Evolutionary conservation across 2,888 invertebrate species (phyloP), one percentile per base, ranked within the genome.

Genomic region (Stenchaetothrips biformis): DNA sequence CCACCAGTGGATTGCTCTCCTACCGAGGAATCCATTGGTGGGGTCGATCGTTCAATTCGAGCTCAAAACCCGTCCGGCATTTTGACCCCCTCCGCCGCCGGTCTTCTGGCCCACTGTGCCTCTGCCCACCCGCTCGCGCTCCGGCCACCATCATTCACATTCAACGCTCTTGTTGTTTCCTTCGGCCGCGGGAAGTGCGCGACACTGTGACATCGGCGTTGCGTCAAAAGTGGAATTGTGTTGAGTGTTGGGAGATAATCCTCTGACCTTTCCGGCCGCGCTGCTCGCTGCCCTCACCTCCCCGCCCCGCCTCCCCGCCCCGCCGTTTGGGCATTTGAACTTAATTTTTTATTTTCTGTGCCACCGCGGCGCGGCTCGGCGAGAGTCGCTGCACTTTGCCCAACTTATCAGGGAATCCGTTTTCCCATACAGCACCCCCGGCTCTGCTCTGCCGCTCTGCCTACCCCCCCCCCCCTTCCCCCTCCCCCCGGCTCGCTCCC

Each of bases 321-420:
- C 21, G 11, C 8, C 67, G 67, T 74, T 74, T 74, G 25, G 67
- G 21, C 67, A 21, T 21, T 74, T 74, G 9, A 25, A 74, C 67
- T 74, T 74, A 25, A 74, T 74, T 74, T 74, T 74, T 74, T n/a
- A n/a, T n/a, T n/a, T n/a, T n/a, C n/a, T n/a, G n/a, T n/a, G n/a
- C n/a, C 67, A 3, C 37, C 11, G 59, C 25, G 67, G 25, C 21
- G 9, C 25, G n/a, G n/a, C n/a, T n/a, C n/a, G n/a, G n/a, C n/a
- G 67, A 25, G 67, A 25, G 67, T 74, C 21, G 67, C 67, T 74
- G 67, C 25, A 74, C 67, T 74, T 74, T 74, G 67, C 67, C 67
- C 67, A 74, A 74, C 67, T 74, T 74, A 74, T 74, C 67, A 25
- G 67, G 67, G 67, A 74, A 74, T 74, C 67, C 67, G 67, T 74